Base-by-base conservation (phyloP, 2,113 vertebrate genomes). In the Heloderma charlesbogerti region DNA sequence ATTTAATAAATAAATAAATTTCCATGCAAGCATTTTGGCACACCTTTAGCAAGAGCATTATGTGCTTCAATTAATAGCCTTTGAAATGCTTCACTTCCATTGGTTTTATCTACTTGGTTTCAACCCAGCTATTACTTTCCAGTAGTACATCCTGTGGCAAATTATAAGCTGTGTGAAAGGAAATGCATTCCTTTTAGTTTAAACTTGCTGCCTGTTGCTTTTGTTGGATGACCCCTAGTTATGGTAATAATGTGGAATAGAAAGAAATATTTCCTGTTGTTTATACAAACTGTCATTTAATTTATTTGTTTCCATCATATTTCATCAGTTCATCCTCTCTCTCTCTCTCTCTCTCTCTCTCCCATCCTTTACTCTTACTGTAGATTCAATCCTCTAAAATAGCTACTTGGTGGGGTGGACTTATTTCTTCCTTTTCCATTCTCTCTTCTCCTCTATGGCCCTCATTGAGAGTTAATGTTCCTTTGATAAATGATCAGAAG, bases 131-230 rank as follows among this genome's bases (percentile, higher is more conserved):
- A 51, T 81, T 81, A 54, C 78, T 81, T 27, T 20, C n/a, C 22
- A 88, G 29, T 69, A 29, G 34, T 3, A 81, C 63, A 43, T 43
- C 67, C 48, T 43, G 48, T 82, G 63, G 13, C 66, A 69, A 84
- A 75, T 77, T 90, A 66, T 77, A 40, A 63, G 72, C 3, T 88
- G 66, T 82, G 6, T 78, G 72, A 6, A 54, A 82, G 40, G 22
- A 89, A 72, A 22, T 72, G 31, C 48, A n/a, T 54, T 86, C 7
- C 48, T 86, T 86, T 71, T 71, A 85, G 45, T 86, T 71, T 71
- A 48, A 34, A 71, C 40, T 63, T 48, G 43, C 13, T 85, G 0
- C 84, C 63, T 48, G 66, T 51, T 71, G 63, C 27, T 71, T 66
- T 86, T 25, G 8, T 69, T 48, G 15, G 16, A 69, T 69, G 7